A percentile compares a stretch with the other conserved stretches of the same genome.
Evolutionary conservation across 2,888 invertebrate genomes (phyloP).

Genomic region (Eueremaeus valkanovi): DNA sequence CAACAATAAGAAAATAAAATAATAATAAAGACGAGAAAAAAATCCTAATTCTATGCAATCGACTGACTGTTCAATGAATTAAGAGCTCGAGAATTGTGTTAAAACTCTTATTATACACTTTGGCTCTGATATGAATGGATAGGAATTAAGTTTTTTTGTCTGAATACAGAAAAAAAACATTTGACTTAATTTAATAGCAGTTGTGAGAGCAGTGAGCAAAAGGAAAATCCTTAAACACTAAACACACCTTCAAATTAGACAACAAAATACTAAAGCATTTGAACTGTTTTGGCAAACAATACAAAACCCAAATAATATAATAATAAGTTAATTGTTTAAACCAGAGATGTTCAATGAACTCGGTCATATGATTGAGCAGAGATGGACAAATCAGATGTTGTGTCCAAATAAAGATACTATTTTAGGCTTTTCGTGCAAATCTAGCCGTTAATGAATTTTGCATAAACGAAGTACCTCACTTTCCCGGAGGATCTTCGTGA

Average conservation of each 20-base stretch:
- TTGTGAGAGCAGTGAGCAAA: not conserved
- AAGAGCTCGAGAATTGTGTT: not conserved
- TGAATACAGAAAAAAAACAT: not conserved
- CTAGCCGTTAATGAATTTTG: too few relatives aligned
- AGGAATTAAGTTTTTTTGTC: not conserved
- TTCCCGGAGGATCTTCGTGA: too few relatives aligned
- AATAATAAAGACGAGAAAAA: too few relatives aligned
- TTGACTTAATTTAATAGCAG: not conserved
- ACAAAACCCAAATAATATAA: too few relatives aligned
- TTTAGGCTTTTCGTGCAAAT: too few relatives aligned
- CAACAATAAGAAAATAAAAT: conserved; percentile 10
- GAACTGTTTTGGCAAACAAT: not conserved
- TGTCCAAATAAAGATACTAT: too few relatives aligned
- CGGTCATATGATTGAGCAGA: too few relatives aligned
- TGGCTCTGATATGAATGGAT: not conserved
- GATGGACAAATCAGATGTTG: too few relatives aligned
- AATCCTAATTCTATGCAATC: not conserved
- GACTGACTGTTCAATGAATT: not conserved
- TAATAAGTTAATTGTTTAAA: too few relatives aligned
- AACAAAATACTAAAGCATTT: not conserved
- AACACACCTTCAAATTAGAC: not conserved
- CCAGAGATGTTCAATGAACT: too few relatives aligned
- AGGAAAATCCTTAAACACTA: not conserved
- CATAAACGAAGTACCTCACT: too few relatives aligned
- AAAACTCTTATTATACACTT: not conserved